A percentile compares a stretch with the other conserved stretches of the same genome.
Conservation (phyloP, 2,797 vertebrate genomes). For the Tinamus major region DNA sequence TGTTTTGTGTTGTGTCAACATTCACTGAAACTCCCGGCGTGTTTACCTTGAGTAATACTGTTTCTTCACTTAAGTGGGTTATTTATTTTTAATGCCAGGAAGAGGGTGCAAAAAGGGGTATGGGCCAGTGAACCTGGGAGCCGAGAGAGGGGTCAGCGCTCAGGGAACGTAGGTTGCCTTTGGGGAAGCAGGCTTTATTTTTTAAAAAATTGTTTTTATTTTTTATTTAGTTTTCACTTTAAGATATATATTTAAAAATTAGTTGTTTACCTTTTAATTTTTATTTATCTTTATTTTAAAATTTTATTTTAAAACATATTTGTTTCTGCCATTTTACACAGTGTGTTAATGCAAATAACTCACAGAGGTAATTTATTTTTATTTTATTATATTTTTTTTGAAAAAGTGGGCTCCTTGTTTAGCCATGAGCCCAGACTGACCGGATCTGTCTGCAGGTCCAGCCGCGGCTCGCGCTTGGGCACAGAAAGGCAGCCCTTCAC, state of each 20-base stretch:
- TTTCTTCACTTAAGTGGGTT: background rate
- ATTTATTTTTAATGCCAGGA: slow-evolving; percentile 53
- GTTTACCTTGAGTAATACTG: slow-evolving; percentile 44
- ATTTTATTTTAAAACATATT: too few species aligned
- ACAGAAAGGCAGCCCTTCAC: background rate
- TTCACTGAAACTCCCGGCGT: background rate
- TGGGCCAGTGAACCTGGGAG: background rate
- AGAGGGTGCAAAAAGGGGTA: background rate
- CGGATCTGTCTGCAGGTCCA: background rate
- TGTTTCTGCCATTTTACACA: background rate
- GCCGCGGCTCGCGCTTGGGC: background rate
- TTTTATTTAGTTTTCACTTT: background rate
- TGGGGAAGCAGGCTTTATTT: background rate
- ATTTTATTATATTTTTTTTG: too few species aligned
- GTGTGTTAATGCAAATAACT: background rate
- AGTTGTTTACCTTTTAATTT: background rate
- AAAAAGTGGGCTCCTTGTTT: too few species aligned
- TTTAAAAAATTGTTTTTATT: accelerated
- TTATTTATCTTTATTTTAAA: background rate
- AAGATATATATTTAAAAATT: too few species aligned
- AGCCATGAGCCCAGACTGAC: background rate
- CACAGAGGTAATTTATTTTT: background rate
- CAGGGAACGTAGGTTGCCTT: background rate
- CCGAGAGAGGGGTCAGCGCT: background rate
- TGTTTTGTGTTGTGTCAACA: slow-evolving; percentile 52